A percentile compares a stretch with the other conserved stretches of the same genome.
Evolutionary conservation across 2,113 vertebrate genomes (phyloP).

Genomic region (Triplophysa siluroides): DNA sequence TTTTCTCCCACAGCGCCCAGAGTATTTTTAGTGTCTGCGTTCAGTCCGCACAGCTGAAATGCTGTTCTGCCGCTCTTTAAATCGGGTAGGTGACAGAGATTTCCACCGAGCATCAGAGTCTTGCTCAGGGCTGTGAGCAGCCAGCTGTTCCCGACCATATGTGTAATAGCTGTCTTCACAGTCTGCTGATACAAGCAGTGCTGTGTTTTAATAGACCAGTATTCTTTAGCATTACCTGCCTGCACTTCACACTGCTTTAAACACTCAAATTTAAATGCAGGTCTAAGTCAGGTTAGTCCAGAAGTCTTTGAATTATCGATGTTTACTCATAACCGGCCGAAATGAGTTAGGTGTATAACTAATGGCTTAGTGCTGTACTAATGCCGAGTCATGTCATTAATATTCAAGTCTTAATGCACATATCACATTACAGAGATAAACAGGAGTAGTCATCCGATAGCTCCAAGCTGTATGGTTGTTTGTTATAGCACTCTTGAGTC

Average conservation of each 20-base stretch:
- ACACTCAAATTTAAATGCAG: not conserved
- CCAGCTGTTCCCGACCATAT: constrained; percentile 29
- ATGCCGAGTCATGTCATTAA: constrained; percentile 9
- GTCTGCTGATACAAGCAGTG: constrained; percentile 6
- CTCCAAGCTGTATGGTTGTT: not conserved
- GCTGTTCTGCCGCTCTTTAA: constrained; percentile 23
- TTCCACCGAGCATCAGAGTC: constrained; percentile 27
- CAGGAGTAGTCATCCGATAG: not conserved
- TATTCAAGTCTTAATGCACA: constrained; percentile 13
- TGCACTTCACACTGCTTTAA: not conserved
- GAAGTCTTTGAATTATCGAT: not conserved
- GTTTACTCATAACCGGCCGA: not conserved
- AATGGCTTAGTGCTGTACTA: constrained; percentile 5
- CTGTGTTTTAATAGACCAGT: constrained; percentile 21
- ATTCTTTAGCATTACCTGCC: constrained; percentile 24
- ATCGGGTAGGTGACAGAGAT: constrained; percentile 29
- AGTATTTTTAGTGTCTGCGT: constrained; percentile 37
- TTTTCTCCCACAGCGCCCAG: constrained; percentile 10
- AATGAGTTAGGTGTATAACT: not conserved
- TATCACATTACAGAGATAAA: not conserved
- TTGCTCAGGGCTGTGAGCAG: constrained; percentile 22
- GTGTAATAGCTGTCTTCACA: constrained; percentile 17
- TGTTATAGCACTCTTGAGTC: not conserved
- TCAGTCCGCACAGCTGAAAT: constrained; percentile 32
- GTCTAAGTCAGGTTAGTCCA: not conserved